Base-by-base conservation (phyloP, 2,888 invertebrate species). In the Lycocerus yunnanus region DNA sequence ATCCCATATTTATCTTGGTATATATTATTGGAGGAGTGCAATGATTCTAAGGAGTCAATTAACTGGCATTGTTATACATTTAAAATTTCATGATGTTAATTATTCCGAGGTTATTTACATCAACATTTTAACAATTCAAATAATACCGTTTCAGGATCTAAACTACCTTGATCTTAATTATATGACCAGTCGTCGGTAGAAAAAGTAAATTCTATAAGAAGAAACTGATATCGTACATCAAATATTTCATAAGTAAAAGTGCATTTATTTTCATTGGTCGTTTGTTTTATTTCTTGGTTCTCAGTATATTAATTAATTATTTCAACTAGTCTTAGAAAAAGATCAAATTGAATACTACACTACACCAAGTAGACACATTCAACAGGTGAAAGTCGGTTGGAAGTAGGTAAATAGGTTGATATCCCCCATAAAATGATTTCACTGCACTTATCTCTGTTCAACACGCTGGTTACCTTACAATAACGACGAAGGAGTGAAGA, bases 351-450 rank as follows among this genome's bases (percentile, higher is more conserved):
- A 15, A 68, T 21, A 24, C 20, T 43, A 18, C 68, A 59, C 21
- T 59, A 24, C 21, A 24, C 66, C 74, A 74, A 71, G 71, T 58
- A 71, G 71, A 66, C 68, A 43, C 43, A 75, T 76, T 77, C 73
- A 72, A 72, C 73, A 84, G 86, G 86, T 86, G 87, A 87, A 87
- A 87, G 87, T 86, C 82, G 82, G 81, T 80, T 78, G 81, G 79
- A 86, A 86, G 84, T 87, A 86, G 86, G 87, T 87, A 87, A 86
- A 82, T 86, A 83, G 86, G 87, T 84, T 84, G 82, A 78, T 81
- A 79, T 68, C 83, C 82, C 83, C 84, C 84, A 78, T 77, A 70
- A 59, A 74, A 72, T 81, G 85, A 85, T 86, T 85, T 85, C 84
- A 83, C 83, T 81, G 75, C 71, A 63, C 75, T 68, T 75, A 78